Conservation (phyloP, 2,113 vertebrate species). For the Podarcis muralis region DNA sequence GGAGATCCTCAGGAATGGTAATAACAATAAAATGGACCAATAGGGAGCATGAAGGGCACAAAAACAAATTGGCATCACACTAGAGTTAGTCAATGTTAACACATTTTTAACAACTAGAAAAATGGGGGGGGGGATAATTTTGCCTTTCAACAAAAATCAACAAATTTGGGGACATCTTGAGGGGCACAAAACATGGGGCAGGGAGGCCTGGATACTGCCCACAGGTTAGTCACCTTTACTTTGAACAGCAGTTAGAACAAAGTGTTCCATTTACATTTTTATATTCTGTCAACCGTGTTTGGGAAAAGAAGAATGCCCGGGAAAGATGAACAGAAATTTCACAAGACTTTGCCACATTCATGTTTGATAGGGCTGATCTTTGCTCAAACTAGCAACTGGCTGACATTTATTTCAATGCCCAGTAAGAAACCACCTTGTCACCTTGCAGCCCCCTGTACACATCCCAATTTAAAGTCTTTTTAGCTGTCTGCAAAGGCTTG, state of each 20-base stretch:
- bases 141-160: too few species aligned
- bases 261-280: background rate
- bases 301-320: background rate
- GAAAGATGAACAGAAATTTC: background rate
- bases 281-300: slow-evolving; percentile 1
- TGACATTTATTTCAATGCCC: background rate
- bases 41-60: too few species aligned
- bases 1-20: too few species aligned
- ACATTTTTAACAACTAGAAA: too few species aligned
- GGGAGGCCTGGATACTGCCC: too few species aligned
- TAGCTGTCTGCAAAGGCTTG: background rate
- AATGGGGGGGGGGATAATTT: too few species aligned
- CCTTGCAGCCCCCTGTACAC: background rate
- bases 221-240: too few species aligned
- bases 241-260: background rate
- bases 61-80: too few species aligned
- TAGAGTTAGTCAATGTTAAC: too few species aligned
- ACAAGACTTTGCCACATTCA: background rate
- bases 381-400: background rate
- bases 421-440: background rate
- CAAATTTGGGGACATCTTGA: too few species aligned
- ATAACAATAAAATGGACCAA: too few species aligned
- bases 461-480: background rate
- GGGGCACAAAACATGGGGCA: too few species aligned
- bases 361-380: background rate